Base-by-base conservation (phyloP, 30 jellyfish, hydroid and myxozoan species). In the Cassiopea andromeda region DNA sequence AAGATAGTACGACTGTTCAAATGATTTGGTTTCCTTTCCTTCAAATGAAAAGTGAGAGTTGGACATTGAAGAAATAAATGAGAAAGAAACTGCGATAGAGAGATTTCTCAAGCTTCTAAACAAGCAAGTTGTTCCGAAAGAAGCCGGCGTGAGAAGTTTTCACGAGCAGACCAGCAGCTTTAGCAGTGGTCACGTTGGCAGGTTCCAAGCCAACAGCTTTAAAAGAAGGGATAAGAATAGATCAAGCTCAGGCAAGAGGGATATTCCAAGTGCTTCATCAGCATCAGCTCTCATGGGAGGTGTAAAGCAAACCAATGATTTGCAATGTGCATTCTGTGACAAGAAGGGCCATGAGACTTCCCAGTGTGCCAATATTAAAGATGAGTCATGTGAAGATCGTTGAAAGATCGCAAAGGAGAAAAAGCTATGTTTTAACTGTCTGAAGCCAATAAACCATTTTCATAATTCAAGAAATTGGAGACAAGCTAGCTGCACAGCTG, bases 241-340 rank as follows among this genome's bases (percentile, higher is more conserved):
- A 10, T 10, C 64, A 6, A 54, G 64, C 64, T 54, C 64, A 54
- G 64, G 12, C 64, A 54, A 54, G 64, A 54, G 64, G 12, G 0
- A 54, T 10, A 6, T 6, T 54, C 64, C 7, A 54, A 54, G 64
- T 43, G 60, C 12, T 48, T 75, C 84, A 43, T 75, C 84, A 43
- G 84, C 84, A 27, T 75, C 67, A 47, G 84, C 64, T 2, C 57
- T 75, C 67, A 60, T 75, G 45, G 84, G 66, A 75, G 60, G 57
- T 75, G 67, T 75, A 18, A 75, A 18, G 67, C 84, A 44, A 54
- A 10, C 64, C 12, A 54, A 54, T 54, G 64, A 54, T 6, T 6
- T 54, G 7, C 10, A 3, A 54, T 54, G 64, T 54, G 64, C 64
- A 54, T 54, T 54, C 64, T 54, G 64, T 10, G 12, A 54, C 64